Evolutionary conservation across 2,113 vertebrate genomes (phyloP).

Genomic region (Lipophrys pholis): DNA sequence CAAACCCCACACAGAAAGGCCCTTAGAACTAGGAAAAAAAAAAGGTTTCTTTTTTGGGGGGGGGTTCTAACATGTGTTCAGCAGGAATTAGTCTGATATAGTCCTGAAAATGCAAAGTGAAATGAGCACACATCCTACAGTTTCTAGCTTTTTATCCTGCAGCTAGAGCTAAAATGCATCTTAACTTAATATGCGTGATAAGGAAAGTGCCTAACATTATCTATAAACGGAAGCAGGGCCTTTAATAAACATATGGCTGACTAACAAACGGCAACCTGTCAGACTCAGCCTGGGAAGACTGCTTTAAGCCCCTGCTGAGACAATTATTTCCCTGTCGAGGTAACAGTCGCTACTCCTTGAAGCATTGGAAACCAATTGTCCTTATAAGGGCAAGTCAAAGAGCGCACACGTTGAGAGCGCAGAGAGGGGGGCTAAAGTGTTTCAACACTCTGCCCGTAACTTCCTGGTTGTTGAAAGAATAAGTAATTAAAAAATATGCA

Average conservation of each 20-base stretch:
- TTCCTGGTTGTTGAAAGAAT: constrained; percentile 62
- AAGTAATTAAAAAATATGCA: not conserved
- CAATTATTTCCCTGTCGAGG: constrained; percentile 65
- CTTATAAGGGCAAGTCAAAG: constrained; percentile 86
- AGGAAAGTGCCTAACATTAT: constrained; percentile 40
- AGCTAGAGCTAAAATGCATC: constrained; percentile 63
- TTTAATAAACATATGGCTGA: not conserved
- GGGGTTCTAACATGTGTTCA: not conserved
- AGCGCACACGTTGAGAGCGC: constrained; percentile 14
- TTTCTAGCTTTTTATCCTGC: not conserved
- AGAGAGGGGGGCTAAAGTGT: constrained; percentile 28
- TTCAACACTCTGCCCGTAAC: constrained; percentile 24
- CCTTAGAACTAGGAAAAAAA: no score
- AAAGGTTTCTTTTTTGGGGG: no score
- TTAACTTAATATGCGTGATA: constrained; percentile 26
- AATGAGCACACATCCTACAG: not conserved
- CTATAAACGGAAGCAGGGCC: constrained; percentile 33
- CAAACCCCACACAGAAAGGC: no score
- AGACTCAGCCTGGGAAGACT: not conserved
- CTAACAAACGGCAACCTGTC: not conserved
- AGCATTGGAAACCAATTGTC: constrained; percentile 76
- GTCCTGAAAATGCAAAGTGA: not conserved
- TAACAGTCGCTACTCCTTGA: constrained; percentile 45
- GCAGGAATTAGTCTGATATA: not conserved
- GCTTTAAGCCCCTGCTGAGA: constrained; percentile 4